phyloP scores from a whole-genome alignment of 2,888 invertebrate species.

The Leptogaster cylindrica region DNA sequence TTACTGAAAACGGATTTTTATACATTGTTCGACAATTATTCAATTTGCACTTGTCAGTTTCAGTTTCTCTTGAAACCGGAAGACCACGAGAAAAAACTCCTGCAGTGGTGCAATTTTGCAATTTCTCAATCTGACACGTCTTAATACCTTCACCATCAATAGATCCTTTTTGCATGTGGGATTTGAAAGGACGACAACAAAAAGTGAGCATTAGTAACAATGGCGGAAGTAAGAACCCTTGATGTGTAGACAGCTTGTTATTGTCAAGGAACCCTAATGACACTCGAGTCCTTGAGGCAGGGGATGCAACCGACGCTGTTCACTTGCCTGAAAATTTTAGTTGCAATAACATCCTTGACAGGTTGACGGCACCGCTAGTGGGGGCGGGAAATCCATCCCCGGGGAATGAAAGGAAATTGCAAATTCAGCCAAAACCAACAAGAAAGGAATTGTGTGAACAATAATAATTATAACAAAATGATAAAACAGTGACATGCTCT shows the following conservation, averaged over 20 bases:
- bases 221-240: constrained; percentile 16
- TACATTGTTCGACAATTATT: too few relatives aligned
- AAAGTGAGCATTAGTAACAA: constrained; percentile 13
- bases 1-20: too few relatives aligned
- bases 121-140: too few relatives aligned
- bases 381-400: constrained; percentile 26
- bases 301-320: constrained; percentile 19
- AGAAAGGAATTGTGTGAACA: too few relatives aligned
- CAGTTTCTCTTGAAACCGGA: too few relatives aligned
- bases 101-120: too few relatives aligned
- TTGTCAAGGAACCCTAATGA: constrained; percentile 21
- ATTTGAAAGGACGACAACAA: not conserved
- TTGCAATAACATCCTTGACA: constrained; percentile 30
- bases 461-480: too few relatives aligned
- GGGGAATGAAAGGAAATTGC: constrained; percentile 5
- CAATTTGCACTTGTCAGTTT: too few relatives aligned
- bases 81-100: too few relatives aligned
- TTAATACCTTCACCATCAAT: too few relatives aligned
- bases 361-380: constrained; percentile 28
- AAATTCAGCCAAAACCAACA: constrained; percentile 32
- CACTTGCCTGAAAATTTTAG: constrained; percentile 14
- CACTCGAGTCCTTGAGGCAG: constrained; percentile 6
- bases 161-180: not conserved
- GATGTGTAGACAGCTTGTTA: constrained; percentile 36
- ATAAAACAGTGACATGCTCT: too few relatives aligned